Base-by-base conservation (phyloP, 2,113 vertebrate species). In the Chitala chitala region DNA sequence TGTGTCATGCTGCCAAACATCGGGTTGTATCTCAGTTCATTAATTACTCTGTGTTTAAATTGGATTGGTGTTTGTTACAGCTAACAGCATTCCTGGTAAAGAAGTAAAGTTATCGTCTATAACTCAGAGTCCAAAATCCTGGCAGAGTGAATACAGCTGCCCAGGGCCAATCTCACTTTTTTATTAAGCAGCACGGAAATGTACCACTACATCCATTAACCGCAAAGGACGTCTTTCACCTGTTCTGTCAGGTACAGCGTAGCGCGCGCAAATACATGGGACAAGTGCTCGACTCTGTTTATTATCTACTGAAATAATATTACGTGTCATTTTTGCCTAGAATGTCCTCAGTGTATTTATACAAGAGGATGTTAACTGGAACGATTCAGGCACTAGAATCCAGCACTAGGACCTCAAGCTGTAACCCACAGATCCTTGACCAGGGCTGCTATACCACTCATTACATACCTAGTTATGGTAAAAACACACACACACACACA, bases 121-220 rank as follows among this genome's bases (percentile, higher is more conserved):
- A 65, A 7, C 33, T 65, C 38, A 65, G 36, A 44, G 42, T n/a
- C 15, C 26, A 46, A 29, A 68, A 24, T 48, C 15, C 13, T n/a
- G 46, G 64, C 42, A 15, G 40, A 68, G 40, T 29, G 42, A 24
- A 42, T 31, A 12, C 64, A 68, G 64, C 42, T 68, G 64, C 64
- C 38, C 22, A 15, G 20, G 17, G 29, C 42, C 22, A 2, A 10
- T 12, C 64, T 48, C 40, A n/a, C 24, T 17, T 44, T 33, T 24
- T 66, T 66, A 66, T 44, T 66, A 22, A 20, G n/a, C 20, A 29
- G 40, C 24, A 0, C 4, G 46, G 40, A 68, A 68, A 68, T 24
- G 46, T 38, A 46, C 24, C 26, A n/a, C 5, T 29, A 6, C 20
- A 38, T 3, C 12, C 26, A 68, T 68, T 44, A 68, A 68, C 40